These are phyloP conservation scores for Capricornis sumatraensis DNA, from an alignment of 2,113 vertebrate species.

Conservation along the genomic window DNA sequence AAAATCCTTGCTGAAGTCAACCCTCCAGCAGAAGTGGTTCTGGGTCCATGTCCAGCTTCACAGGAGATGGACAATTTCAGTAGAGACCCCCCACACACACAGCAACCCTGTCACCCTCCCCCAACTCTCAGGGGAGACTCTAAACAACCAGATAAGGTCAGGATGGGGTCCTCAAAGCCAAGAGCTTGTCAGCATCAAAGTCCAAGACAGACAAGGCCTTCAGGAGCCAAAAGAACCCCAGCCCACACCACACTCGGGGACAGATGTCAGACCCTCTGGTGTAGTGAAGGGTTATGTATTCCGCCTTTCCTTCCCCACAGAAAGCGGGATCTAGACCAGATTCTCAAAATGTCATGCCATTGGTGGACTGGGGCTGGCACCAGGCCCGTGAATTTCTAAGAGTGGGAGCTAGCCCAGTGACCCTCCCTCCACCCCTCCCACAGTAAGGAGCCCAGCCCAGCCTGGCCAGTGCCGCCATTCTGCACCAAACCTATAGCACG, in stretches of 20 bases:
- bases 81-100: not conserved
- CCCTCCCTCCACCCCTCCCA: not conserved
- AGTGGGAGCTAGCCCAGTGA: not conserved
- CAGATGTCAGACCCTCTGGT: not conserved
- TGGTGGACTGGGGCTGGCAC: not conserved
- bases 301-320: not conserved
- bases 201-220: not conserved
- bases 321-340: not conserved
- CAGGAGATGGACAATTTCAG: not conserved
- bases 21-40: not conserved
- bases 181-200: not conserved
- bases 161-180: not conserved
- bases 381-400: not conserved
- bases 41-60: not conserved
- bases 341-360: constrained; percentile 7
- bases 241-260: not conserved
- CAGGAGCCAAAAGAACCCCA: not conserved
- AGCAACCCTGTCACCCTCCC: not conserved
- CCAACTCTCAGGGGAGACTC: not conserved
- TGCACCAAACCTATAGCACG: not conserved
- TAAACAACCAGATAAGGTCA: not conserved
- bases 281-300: not conserved
- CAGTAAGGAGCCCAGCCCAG: not conserved
- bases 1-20: not conserved
- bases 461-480: not conserved